These are phyloP conservation scores for Alethe castanea DNA, from an alignment of 2,113 vertebrate species.

Conservation along the genomic window DNA sequence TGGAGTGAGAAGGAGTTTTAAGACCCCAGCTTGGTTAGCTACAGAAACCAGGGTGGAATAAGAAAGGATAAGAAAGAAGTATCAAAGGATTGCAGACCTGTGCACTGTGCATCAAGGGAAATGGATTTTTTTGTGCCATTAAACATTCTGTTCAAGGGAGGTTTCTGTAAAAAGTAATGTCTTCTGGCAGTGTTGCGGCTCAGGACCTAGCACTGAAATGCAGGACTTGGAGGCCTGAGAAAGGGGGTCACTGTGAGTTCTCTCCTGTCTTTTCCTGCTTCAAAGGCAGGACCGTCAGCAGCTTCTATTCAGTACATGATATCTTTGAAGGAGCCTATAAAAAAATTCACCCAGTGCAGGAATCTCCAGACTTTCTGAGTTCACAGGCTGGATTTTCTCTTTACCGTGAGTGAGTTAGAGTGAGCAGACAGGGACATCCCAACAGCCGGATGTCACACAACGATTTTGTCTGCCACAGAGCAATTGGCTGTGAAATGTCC, in stretches of 20 bases:
- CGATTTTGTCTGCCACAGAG: neutral
- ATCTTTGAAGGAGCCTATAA: neutral
- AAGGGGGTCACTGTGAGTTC: neutral
- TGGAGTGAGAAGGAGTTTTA: neutral
- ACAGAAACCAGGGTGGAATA: neutral
- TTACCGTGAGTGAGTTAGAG: neutral
- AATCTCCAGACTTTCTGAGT: neutral
- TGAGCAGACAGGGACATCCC: neutral
- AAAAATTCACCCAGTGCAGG: neutral
- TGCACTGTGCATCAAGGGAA: neutral
- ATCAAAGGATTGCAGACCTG: neutral
- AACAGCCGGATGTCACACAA: rapidly evolving
- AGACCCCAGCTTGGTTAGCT: neutral
- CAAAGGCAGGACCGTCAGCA: neutral
- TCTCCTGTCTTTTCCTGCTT: neutral
- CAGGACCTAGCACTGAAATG: neutral
- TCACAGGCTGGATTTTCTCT: neutral
- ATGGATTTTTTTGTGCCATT: neutral
- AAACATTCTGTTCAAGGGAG: neutral
- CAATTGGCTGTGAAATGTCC: conserved; percentile 19
- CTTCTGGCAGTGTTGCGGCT: neutral
- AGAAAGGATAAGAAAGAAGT: neutral
- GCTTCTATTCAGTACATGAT: neutral
- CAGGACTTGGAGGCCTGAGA: neutral
- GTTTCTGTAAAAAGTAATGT: neutral